Base-by-base conservation (phyloP, 2,888 invertebrate genomes). In the Dynastes maya region DNA sequence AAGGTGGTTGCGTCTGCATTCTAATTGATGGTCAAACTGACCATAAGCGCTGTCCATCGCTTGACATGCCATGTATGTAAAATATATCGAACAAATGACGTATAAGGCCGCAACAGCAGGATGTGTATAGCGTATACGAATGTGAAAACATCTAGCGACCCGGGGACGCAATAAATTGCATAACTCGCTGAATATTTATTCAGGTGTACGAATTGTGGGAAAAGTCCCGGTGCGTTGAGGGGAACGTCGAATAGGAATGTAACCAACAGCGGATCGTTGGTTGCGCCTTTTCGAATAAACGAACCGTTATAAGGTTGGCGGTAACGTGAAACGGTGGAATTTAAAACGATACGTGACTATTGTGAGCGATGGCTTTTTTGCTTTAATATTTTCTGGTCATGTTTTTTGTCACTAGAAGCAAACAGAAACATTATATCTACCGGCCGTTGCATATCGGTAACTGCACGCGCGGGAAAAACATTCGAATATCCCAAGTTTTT, bases 151-250 rank as follows among this genome's bases (percentile, higher is more conserved):
- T 29, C 27, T 22, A 74, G 55, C 22, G 40, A 74, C 16, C 45
- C 16, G 40, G 61, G 27, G 32, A 61, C 72, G 49, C 61, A 45
- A 49, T 74, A 74, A 74, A 74, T 74, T 74, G 61, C 72, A 74
- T 74, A 74, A 74, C 72, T 32, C 61, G 45, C 37, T 74, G 72
- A 61, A 74, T 74, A 74, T 74, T 74, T 58, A 61, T 74, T 61
- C 61, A 45, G 11, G 3, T 32, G 61, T 40, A 45, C 61, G 72
- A 63, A 61, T 74, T 74, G 72, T 74, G 72, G 61, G 72, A 74
- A 74, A 74, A 61, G 29, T 68, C 71, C 29, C 61, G 61, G 45
- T 68, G 22, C 37, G 22, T 5, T 58, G 32, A 9, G 2, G 22
- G 6, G 72, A 61, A 74, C 61, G 13, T 11, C 27, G 61, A 40